A percentile compares a stretch with the other conserved stretches of the same genome.
These are phyloP conservation scores for Cynoglossus semilaevis DNA, from an alignment of 2,113 vertebrate genomes.

Conservation along the genomic window DNA sequence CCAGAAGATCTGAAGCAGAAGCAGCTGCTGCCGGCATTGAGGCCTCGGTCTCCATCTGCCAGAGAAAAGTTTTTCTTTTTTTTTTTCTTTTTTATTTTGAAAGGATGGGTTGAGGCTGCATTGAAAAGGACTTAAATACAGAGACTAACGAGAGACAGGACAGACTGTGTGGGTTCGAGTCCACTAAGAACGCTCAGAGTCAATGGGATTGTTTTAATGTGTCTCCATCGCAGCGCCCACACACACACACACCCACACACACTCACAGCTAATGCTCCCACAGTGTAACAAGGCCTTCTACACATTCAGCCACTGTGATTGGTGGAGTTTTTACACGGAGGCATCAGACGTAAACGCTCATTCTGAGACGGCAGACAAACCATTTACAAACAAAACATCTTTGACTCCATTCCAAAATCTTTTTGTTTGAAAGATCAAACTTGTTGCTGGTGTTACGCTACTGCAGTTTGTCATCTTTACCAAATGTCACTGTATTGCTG, in stretches of 20 bases:
- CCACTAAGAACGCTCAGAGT: conserved; percentile 28
- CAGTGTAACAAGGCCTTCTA: conserved; percentile 11
- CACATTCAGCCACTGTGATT: conserved; percentile 51
- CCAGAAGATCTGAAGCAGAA: conserved; percentile 86
- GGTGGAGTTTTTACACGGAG: conserved; percentile 33
- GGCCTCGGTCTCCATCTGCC: conserved; percentile 53
- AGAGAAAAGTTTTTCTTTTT: conserved; percentile 36
- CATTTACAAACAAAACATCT: not conserved
- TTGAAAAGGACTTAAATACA: conserved; percentile 59
- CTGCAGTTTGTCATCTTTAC: conserved; percentile 12
- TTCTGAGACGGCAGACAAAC: too few species aligned
- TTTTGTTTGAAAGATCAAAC: conserved; percentile 11
- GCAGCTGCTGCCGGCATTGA: conserved; percentile 41
- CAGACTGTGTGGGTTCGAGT: conserved; percentile 46
- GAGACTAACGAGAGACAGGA: conserved; percentile 65
- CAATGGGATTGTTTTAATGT: conserved; percentile 53
- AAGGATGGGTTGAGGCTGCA: conserved; percentile 53
- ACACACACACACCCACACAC: conserved; percentile 12
- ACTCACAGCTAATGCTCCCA: conserved; percentile 6
- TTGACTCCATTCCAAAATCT: conserved; percentile 21
- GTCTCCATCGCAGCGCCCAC: conserved; percentile 14
- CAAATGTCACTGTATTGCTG: not conserved
- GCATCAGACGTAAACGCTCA: not conserved
- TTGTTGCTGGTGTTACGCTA: conserved; percentile 17
- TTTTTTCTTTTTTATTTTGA: not conserved